Conservation (phyloP, 2,888 invertebrate species). For the Oscheius sp. region DNA sequence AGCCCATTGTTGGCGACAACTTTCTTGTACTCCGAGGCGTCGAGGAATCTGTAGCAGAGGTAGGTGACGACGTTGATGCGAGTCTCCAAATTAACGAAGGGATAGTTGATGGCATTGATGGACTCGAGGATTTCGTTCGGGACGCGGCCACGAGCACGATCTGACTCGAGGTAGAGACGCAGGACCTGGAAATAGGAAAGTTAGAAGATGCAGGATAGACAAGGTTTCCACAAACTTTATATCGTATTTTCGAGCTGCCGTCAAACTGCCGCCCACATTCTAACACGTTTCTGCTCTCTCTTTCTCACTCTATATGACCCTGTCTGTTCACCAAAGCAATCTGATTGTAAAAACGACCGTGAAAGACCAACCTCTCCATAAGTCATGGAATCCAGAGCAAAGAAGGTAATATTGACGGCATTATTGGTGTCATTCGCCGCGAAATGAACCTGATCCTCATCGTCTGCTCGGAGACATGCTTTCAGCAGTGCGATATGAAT, state of each 20-base stretch:
- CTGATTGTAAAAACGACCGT: neutral
- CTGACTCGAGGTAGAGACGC: conserved; percentile 59
- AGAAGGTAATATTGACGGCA: conserved; percentile 91
- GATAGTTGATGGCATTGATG: conserved; percentile 78
- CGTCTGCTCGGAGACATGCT: conserved; percentile 87
- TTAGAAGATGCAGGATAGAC: too few relatives aligned
- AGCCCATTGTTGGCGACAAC: conserved; percentile 84
- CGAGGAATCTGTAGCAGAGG: conserved; percentile 92
- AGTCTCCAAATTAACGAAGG: conserved; percentile 84
- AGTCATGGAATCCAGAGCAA: conserved; percentile 91
- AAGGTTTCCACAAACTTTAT: neutral
- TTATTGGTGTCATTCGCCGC: conserved; percentile 91
- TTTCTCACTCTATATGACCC: too few relatives aligned
- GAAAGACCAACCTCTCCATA: conserved; percentile 87
- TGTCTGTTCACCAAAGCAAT: too few relatives aligned
- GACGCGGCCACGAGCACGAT: conserved; percentile 44
- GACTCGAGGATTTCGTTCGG: conserved; percentile 54
- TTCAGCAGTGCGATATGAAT: conserved; percentile 92
- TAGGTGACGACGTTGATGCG: conserved; percentile 78
- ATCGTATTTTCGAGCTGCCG: too few relatives aligned
- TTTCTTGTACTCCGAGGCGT: conserved; percentile 91
- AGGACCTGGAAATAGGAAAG: conserved; percentile 45
- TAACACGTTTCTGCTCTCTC: too few relatives aligned
- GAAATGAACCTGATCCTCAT: conserved; percentile 79
- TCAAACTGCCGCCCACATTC: too few relatives aligned